A percentile compares a stretch with the other conserved stretches of the same genome.
Conservation (phyloP, 2,797 vertebrate genomes). For the Chrosomus eos region DNA sequence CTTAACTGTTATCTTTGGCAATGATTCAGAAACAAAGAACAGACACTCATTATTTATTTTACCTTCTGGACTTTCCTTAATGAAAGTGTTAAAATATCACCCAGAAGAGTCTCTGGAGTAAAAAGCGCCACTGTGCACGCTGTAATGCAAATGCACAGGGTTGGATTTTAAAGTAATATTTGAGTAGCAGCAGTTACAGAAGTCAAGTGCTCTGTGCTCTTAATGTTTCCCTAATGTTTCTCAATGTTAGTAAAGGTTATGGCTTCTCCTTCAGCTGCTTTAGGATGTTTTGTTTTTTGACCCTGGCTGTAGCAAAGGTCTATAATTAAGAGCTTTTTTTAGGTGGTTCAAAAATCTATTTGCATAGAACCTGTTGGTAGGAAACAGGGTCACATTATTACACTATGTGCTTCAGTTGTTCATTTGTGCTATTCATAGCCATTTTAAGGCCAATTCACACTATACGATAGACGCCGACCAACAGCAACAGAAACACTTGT, state of each 20-base stretch:
- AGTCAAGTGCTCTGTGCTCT: conserved; percentile 58
- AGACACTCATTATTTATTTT: not conserved
- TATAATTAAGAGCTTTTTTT: not conserved
- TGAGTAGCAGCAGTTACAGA: conserved; percentile 9
- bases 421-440: conserved; percentile 44
- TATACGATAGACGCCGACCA: not conserved
- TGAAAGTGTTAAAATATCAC: conserved; percentile 15
- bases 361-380: conserved; percentile 71
- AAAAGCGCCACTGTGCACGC: not conserved
- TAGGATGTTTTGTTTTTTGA: conserved; percentile 16
- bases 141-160: not conserved
- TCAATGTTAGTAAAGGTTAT: conserved; percentile 16
- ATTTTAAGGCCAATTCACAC: conserved; percentile 11
- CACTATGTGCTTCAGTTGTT: conserved; percentile 46
- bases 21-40: not conserved
- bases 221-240: conserved; percentile 33
- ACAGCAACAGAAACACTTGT: not conserved
- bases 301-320: conserved; percentile 1
- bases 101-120: not conserved
- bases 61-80: conserved; percentile 2
- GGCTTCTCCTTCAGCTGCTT: conserved; percentile 48
- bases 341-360: conserved; percentile 52
- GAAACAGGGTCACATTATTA: conserved; percentile 54
- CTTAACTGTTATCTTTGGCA: conserved; percentile 28
- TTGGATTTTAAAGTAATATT: conserved; percentile 9